Evolutionary conservation across 2,888 invertebrate genomes (phyloP).

Genomic region (Zele albiditarsus): DNA sequence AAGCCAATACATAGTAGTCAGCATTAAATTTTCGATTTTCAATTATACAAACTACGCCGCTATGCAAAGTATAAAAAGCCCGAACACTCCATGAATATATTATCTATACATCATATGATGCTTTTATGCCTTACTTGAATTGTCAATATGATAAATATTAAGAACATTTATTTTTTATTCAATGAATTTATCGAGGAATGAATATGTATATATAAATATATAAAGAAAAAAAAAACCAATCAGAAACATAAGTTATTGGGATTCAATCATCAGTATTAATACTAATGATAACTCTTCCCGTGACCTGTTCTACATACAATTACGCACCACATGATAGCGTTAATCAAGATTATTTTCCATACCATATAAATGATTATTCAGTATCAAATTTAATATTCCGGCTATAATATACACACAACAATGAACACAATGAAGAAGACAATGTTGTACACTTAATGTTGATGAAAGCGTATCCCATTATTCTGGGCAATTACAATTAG

Average conservation of each 20-base stretch:
- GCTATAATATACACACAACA: no score
- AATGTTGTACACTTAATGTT: neutral
- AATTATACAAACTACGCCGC: no score
- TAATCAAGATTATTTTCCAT: neutral
- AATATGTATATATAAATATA: slow-evolving; percentile 18
- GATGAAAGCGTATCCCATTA: neutral
- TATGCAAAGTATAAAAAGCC: neutral
- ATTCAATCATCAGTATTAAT: neutral
- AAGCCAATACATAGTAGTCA: neutral
- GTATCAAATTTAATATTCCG: no score
- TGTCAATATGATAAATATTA: slow-evolving; percentile 16
- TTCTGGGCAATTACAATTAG: slow-evolving; percentile 10
- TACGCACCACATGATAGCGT: no score
- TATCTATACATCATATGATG: neutral
- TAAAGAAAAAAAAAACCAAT: neutral
- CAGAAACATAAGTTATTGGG: neutral
- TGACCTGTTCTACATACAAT: neutral
- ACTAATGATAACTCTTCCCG: neutral
- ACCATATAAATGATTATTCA: neutral
- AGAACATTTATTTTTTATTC: slow-evolving; percentile 24
- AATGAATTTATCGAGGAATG: slow-evolving; percentile 20
- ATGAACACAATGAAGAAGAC: neutral
- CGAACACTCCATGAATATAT: neutral
- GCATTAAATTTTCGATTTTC: neutral
- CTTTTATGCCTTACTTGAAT: slow-evolving; percentile 11